phyloP scores from a whole-genome alignment of 2,797 vertebrate species.

The Sebastes oblongus region DNA sequence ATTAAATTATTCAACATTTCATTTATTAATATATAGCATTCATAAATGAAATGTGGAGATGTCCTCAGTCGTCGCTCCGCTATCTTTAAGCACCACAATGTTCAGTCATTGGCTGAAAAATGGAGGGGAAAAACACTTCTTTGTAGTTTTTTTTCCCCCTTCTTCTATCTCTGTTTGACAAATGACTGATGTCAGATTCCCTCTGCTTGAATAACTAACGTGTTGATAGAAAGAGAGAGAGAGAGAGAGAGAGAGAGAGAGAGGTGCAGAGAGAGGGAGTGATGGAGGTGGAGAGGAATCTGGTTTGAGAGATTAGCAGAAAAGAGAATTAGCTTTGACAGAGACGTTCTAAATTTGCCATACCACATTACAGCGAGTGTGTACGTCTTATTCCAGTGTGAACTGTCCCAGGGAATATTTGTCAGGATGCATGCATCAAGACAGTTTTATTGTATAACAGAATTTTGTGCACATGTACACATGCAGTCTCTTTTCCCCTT shows the following conservation, averaged over 20 bases:
- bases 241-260: background rate
- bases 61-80: background rate
- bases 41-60: background rate
- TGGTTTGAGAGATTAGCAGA: constrained; percentile 52
- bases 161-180: constrained; percentile 50
- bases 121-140: constrained; percentile 14
- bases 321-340: constrained; percentile 54
- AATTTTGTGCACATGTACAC: background rate
- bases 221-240: constrained; percentile 27
- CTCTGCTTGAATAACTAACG: constrained; percentile 45
- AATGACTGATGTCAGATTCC: constrained; percentile 55
- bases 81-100: constrained; percentile 5
- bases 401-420: background rate
- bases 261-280: background rate
- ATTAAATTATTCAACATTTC: background rate
- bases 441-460: background rate
- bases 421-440: background rate
- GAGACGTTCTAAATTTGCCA: constrained; percentile 25
- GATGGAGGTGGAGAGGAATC: constrained; percentile 27
- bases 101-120: constrained; percentile 32
- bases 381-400: background rate
- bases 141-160: background rate
- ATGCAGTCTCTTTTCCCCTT: background rate
- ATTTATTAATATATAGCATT: background rate
- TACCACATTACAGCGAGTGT: background rate